Evolutionary conservation across 2,113 vertebrate species (phyloP).

Genomic region (Odontesthes bonariensis): DNA sequence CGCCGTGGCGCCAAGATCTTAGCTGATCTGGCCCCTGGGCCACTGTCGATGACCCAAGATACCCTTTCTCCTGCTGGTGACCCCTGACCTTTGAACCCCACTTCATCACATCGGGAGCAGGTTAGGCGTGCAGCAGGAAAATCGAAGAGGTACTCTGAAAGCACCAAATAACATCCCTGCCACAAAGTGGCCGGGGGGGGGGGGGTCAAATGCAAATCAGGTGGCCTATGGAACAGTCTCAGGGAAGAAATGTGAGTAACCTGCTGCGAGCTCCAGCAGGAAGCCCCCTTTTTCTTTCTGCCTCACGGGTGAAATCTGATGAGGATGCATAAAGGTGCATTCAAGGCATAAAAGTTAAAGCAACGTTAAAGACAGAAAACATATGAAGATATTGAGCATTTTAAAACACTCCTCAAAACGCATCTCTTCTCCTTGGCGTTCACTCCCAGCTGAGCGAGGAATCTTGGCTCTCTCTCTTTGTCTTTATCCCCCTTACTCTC

Average conservation of each 20-base stretch:
- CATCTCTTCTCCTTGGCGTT: no score
- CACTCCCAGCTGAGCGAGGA: no score
- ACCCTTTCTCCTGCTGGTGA: slow-evolving; percentile 61
- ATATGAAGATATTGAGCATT: no score
- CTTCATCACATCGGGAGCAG: slow-evolving; percentile 63
- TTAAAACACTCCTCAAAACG: no score
- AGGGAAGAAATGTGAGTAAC: slow-evolving; percentile 49
- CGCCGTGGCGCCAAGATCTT: slow-evolving; percentile 63
- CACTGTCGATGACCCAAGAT: slow-evolving; percentile 76
- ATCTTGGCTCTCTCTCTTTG: no score
- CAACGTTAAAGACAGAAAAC: no score
- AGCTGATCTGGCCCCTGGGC: slow-evolving; percentile 44
- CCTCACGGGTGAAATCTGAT: slow-evolving; percentile 21
- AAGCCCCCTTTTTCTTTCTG: slow-evolving; percentile 14
- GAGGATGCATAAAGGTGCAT: slow-evolving; percentile 1
- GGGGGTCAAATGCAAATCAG: slow-evolving; percentile 61
- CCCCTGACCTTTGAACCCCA: slow-evolving; percentile 69
- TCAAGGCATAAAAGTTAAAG: neutral
- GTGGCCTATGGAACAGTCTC: slow-evolving; percentile 29
- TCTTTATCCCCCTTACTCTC: no score
- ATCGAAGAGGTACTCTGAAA: slow-evolving; percentile 52
- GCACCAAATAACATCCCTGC: slow-evolving; percentile 46
- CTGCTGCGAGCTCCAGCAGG: slow-evolving; percentile 30
- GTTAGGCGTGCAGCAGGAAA: slow-evolving; percentile 60
- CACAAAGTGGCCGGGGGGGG: slow-evolving; percentile 36